A percentile compares a stretch with the other conserved stretches of the same genome.
These are phyloP conservation scores for Glossophaga mutica DNA, from an alignment of 2,797 vertebrate genomes.

Conservation along the genomic window DNA sequence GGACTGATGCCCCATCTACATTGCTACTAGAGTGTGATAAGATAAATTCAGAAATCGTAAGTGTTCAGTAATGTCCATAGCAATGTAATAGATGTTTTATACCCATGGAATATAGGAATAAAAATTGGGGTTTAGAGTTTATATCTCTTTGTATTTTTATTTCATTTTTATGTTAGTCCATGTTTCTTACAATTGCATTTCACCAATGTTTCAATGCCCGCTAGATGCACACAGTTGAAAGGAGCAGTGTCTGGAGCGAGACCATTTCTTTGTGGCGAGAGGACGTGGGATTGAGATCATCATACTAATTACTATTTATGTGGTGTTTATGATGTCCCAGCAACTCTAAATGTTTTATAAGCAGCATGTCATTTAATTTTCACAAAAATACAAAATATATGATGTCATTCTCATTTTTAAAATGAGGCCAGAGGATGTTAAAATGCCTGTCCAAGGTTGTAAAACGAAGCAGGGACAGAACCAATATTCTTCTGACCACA, in stretches of 20 bases:
- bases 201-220: not conserved
- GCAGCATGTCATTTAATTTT: not conserved
- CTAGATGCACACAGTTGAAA: not conserved
- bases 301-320: not conserved
- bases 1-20: not conserved
- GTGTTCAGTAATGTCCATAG: not conserved
- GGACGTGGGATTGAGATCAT: not conserved
- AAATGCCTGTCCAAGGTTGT: not conserved
- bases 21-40: not conserved
- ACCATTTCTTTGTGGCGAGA: not conserved
- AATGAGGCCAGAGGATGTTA: not conserved
- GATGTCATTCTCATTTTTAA: not conserved
- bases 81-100: not conserved
- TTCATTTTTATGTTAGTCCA: not conserved
- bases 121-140: not conserved
- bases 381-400: not conserved
- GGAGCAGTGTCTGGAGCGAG: not conserved
- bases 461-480: not conserved
- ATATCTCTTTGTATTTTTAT: not conserved
- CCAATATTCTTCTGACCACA: not conserved
- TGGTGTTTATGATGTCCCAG: not conserved
- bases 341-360: not conserved
- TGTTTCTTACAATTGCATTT: not conserved
- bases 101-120: not conserved
- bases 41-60: not conserved